Evolutionary conservation across 2,113 vertebrate species (phyloP).

Genomic region (Motacilla alba): DNA sequence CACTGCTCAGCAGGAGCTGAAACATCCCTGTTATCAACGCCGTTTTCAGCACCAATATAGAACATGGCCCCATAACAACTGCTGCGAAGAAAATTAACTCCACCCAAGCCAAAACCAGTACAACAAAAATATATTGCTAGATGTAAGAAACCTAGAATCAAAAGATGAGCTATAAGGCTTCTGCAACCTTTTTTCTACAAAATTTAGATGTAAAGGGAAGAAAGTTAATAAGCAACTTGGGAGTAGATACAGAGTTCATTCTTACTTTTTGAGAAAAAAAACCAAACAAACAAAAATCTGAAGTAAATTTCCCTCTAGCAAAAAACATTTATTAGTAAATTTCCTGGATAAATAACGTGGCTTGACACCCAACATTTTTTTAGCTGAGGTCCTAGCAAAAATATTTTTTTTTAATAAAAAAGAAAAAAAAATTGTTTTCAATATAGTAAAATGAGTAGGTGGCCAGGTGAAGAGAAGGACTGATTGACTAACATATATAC

Average conservation of each 20-base stretch:
- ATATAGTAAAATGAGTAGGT: background rate
- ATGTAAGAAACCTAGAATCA: background rate
- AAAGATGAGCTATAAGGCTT: background rate
- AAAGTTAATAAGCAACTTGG: background rate
- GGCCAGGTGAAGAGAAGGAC: background rate
- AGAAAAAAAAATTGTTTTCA: background rate
- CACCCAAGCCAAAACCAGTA: background rate
- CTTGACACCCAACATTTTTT: background rate
- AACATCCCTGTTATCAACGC: rapidly evolving
- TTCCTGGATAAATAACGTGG: background rate
- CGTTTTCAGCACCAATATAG: background rate
- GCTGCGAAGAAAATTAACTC: rapidly evolving
- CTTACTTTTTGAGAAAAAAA: background rate
- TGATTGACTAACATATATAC: background rate
- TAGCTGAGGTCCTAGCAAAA: background rate
- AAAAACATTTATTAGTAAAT: background rate
- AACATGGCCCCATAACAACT: background rate
- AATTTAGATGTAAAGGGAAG: background rate
- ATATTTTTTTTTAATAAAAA: background rate
- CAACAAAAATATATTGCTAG: background rate
- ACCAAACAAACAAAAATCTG: background rate
- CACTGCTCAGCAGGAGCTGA: background rate
- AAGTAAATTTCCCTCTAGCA: background rate
- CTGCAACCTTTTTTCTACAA: background rate
- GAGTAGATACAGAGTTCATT: background rate